phyloP scores from a whole-genome alignment of 2,797 vertebrate genomes.

The Argya squamiceps region DNA sequence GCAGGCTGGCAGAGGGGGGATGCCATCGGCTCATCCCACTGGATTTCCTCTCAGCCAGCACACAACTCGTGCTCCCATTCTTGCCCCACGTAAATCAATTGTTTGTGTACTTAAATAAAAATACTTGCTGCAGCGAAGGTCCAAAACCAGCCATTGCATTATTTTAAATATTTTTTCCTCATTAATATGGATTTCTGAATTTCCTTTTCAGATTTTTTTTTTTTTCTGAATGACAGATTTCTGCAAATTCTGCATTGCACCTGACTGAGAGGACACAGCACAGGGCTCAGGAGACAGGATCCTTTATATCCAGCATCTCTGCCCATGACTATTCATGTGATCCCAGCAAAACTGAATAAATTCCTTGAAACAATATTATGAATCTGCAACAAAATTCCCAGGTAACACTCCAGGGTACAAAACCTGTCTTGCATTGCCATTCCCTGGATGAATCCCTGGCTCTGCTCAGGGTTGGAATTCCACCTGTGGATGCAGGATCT shows the following conservation, averaged over 20 bases:
- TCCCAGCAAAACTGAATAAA: background rate
- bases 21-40: accelerated
- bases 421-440: background rate
- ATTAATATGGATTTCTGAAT: background rate
- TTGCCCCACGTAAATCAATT: background rate
- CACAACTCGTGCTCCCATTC: accelerated
- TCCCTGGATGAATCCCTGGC: background rate
- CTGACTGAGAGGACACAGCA: background rate
- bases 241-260: background rate
- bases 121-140: background rate
- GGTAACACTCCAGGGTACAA: background rate
- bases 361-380: background rate
- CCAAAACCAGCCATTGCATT: background rate
- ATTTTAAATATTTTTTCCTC: background rate
- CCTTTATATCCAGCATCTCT: background rate
- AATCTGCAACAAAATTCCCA: background rate
- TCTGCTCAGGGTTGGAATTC: accelerated
- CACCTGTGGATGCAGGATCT: background rate
- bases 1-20: background rate
- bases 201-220: background rate
- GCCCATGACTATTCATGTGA: accelerated
- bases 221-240: background rate
- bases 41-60: background rate
- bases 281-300: background rate
- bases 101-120: background rate